These are phyloP conservation scores for Silvanus unidentatus DNA, from an alignment of 2,888 invertebrate species.

Conservation along the genomic window DNA sequence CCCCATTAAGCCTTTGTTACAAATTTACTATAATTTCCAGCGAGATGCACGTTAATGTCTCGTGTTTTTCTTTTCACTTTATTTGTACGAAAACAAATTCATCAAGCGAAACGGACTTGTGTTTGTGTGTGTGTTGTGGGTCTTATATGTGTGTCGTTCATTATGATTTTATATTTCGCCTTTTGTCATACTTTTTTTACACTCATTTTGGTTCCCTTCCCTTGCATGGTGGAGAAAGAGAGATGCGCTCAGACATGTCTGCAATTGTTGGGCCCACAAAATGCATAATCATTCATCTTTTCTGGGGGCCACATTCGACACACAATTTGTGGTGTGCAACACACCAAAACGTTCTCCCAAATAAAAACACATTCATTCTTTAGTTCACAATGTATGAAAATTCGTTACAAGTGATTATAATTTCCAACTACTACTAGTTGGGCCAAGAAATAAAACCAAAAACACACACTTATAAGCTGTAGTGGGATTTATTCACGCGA, in stretches of 20 bases:
- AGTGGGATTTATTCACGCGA: too few relatives aligned
- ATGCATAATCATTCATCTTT: conserved; percentile 28
- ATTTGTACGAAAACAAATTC: not conserved
- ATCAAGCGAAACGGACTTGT: not conserved
- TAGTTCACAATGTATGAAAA: too few relatives aligned
- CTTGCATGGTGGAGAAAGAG: conserved; percentile 1
- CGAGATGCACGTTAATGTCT: not conserved
- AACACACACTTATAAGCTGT: too few relatives aligned
- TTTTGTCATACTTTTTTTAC: too few relatives aligned
- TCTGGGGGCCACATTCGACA: conserved; percentile 4
- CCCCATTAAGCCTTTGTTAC: not conserved
- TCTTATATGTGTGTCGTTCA: conserved; percentile 8
- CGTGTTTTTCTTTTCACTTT: not conserved
- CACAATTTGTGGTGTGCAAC: too few relatives aligned
- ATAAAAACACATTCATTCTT: too few relatives aligned
- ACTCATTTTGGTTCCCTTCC: too few relatives aligned
- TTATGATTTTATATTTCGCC: not conserved
- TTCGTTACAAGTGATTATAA: too few relatives aligned
- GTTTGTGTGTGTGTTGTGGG: conserved; percentile 10
- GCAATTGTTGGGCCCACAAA: conserved; percentile 26
- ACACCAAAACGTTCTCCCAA: too few relatives aligned
- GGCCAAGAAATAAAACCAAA: too few relatives aligned
- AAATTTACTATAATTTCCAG: conserved; percentile 1
- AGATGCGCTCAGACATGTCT: conserved; percentile 10
- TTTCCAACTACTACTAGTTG: too few relatives aligned